Base-by-base conservation (phyloP, 2,797 vertebrate species). In the Rhinella marina region DNA sequence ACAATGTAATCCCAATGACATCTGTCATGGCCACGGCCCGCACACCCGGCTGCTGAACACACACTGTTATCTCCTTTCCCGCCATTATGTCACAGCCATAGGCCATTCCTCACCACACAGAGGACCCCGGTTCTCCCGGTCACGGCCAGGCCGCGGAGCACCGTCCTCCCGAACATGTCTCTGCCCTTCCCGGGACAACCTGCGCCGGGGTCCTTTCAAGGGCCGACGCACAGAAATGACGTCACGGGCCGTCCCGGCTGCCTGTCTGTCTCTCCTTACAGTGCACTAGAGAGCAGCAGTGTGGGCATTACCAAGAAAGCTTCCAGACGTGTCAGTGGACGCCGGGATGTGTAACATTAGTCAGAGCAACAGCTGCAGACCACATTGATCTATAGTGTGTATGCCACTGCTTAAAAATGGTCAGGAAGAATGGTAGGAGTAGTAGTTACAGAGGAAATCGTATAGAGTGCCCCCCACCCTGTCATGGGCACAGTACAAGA, bases 171-270 rank as follows among this genome's bases (percentile, higher is more conserved):
- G 50, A 82, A 78, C 84, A 86, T 86, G 27, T 82, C 72, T 48
- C 79, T 81, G 84, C 17, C 88, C 85, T 86, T 89, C 85, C 85
- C 23, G 81, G 82, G 88, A 88, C 78, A 86, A 82, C 68, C 79
- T 79, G 84, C 81, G 88, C 80, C 72, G 80, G 73, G 88, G 80
- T 82, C 78, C 78, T 86, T 70, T 29, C 29, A 56, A 3, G 41
- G 21, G 16, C 7, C 25, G 79, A 48, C 88, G 88, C 88, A 68
- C 64, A 19, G 32, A 11, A 3, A 7, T 77, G 84, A 82, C 88
- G 70, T 89, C 88, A 82, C 78, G 3, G 82, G 32, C 21, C 10
- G 10, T 2, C 82, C 87, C 11, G 1, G 57, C 50, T 81, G 75
- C 77, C 87, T 88, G 82, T 10, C 11, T 25, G 64, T 81, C 27